Conservation (phyloP, 2,888 invertebrate genomes). For the Nasonia oneida region DNA sequence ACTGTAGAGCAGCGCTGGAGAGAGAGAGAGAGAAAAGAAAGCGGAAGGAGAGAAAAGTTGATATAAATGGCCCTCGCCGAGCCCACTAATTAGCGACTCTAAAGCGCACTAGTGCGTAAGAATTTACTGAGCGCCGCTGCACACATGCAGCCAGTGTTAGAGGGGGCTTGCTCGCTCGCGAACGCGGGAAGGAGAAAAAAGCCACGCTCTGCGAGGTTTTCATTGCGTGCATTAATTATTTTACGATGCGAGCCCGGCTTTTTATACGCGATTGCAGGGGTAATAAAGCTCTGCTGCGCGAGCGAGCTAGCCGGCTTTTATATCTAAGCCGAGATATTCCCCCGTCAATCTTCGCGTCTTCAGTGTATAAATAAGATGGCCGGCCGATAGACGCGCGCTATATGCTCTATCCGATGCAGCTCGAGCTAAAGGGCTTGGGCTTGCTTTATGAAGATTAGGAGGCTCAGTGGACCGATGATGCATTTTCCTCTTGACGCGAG, state of each 20-base stretch:
- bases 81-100: constrained; percentile 60
- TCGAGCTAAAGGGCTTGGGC: not conserved
- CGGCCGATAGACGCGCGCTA: not conserved
- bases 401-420: not conserved
- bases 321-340: not conserved
- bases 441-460: constrained; percentile 14
- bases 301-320: not conserved
- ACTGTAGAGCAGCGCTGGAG: not conserved
- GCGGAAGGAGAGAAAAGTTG: constrained; percentile 13
- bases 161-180: not conserved
- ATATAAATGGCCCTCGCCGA: constrained; percentile 54
- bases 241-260: constrained; percentile 27
- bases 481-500: not conserved
- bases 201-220: constrained; percentile 11
- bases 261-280: constrained; percentile 2
- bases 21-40: not conserved
- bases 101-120: constrained; percentile 43
- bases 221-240: constrained; percentile 47
- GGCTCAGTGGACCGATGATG: not conserved
- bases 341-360: constrained; percentile 24
- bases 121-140: constrained; percentile 27
- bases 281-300: constrained; percentile 21
- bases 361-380: constrained; percentile 26
- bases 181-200: not conserved
- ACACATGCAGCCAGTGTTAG: not conserved